phyloP scores from a whole-genome alignment of 1,140 invertebrate species.

The Papilio glaucus region DNA sequence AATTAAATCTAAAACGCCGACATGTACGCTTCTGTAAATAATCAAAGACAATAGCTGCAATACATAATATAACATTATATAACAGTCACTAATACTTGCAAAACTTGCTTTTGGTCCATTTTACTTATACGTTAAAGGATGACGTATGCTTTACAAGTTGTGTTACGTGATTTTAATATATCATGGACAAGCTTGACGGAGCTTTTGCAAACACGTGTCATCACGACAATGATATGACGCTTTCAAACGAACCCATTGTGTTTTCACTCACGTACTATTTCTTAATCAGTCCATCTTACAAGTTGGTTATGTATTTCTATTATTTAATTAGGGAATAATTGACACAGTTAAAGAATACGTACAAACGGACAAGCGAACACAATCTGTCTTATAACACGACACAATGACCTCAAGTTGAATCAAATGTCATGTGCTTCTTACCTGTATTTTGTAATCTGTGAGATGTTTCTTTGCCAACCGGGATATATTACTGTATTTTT shows the following conservation, averaged over 20 bases:
- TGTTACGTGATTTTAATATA: constrained; percentile 29
- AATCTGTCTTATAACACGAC: constrained; percentile 2
- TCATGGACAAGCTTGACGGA: constrained; percentile 39
- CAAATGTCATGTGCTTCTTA: constrained; percentile 18
- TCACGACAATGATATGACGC: constrained; percentile 54
- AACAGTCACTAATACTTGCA: background rate
- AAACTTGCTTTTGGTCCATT: background rate
- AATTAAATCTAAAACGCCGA: too few species aligned
- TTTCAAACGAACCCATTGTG: constrained; percentile 62
- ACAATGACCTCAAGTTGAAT: constrained; percentile 31
- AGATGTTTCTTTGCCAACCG: background rate
- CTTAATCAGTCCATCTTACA: constrained; percentile 49
- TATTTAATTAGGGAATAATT: constrained; percentile 30
- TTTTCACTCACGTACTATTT: constrained; percentile 73
- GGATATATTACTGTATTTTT: constrained; percentile 5
- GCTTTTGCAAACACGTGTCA: constrained; percentile 50
- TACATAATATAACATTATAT: background rate
- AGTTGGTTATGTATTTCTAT: constrained; percentile 24
- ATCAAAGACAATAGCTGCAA: too few species aligned
- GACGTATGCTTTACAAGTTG: background rate
- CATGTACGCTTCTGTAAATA: too few species aligned
- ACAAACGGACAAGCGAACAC: constrained; percentile 12
- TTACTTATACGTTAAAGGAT: background rate
- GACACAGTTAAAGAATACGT: background rate
- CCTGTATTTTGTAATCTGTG: constrained; percentile 1